Conservation (phyloP, 23 tunicate genomes). For the Trididemnum clinides region DNA sequence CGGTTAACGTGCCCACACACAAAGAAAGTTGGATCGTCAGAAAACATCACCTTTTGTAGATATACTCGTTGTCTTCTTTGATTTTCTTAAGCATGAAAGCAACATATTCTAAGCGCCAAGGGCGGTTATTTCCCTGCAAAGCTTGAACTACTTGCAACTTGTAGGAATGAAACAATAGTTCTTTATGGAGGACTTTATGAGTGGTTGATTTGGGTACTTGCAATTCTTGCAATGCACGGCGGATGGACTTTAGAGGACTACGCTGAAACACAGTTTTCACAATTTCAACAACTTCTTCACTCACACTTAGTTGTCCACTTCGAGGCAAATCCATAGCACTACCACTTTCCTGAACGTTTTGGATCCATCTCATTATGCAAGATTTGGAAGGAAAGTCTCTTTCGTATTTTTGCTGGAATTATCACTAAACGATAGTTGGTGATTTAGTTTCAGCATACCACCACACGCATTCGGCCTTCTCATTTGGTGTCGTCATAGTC, state of each 20-base stretch:
- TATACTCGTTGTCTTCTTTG: not conserved
- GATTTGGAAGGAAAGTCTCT: no score
- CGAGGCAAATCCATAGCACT: no score
- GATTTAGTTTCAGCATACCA: no score
- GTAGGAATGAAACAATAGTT: not conserved
- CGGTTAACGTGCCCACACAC: not conserved
- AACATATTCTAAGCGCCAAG: not conserved
- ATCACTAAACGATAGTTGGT: no score
- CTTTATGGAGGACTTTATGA: not conserved
- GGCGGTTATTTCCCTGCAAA: not conserved
- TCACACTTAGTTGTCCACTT: no score
- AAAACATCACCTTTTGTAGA: not conserved
- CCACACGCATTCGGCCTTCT: not conserved
- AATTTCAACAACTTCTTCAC: not conserved
- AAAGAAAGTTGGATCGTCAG: not conserved
- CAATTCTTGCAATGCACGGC: not conserved
- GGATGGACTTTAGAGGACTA: not conserved
- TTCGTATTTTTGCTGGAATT: no score
- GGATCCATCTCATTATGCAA: not conserved
- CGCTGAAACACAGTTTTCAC: not conserved
- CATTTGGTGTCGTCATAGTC: not conserved
- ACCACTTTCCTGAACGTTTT: not conserved
- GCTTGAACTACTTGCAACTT: not conserved
- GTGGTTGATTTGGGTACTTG: not conserved
- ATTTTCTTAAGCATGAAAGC: not conserved